Conservation (phyloP, 2,888 invertebrate species). For the Ctena decussata region DNA sequence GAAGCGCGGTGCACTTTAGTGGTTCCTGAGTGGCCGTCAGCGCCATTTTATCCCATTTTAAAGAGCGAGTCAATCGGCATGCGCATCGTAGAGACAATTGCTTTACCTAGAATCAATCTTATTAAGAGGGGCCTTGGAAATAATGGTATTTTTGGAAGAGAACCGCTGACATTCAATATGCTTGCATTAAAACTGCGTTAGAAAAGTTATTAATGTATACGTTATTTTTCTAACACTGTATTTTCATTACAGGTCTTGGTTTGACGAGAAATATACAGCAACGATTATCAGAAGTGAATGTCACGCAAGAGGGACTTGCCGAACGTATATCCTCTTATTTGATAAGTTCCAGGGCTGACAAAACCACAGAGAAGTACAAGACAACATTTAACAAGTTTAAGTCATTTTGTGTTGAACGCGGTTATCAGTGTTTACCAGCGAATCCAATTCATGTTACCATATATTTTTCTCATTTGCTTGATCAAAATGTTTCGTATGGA, state of each 20-base stretch:
- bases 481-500: slow-evolving; percentile 22
- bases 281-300: neutral
- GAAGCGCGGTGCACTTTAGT: neutral
- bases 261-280: neutral
- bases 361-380: slow-evolving; percentile 28
- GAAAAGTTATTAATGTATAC: too few species aligned
- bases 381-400: slow-evolving; percentile 22
- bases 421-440: slow-evolving; percentile 23
- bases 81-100: too few species aligned
- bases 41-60: too few species aligned
- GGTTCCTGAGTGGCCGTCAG: slow-evolving; percentile 8
- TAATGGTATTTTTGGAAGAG: neutral
- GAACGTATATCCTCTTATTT: slow-evolving; percentile 16
- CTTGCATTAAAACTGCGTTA: neutral
- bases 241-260: slow-evolving; percentile 41
- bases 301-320: neutral
- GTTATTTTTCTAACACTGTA: too few species aligned
- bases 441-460: slow-evolving; percentile 35
- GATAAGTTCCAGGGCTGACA: slow-evolving; percentile 33
- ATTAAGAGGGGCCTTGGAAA: neutral
- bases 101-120: neutral
- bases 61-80: too few species aligned
- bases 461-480: slow-evolving; percentile 33
- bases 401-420: slow-evolving; percentile 7
- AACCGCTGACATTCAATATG: slow-evolving; percentile 11